Conservation (phyloP, 2,888 invertebrate genomes). For the Perizoma affinitatum region DNA sequence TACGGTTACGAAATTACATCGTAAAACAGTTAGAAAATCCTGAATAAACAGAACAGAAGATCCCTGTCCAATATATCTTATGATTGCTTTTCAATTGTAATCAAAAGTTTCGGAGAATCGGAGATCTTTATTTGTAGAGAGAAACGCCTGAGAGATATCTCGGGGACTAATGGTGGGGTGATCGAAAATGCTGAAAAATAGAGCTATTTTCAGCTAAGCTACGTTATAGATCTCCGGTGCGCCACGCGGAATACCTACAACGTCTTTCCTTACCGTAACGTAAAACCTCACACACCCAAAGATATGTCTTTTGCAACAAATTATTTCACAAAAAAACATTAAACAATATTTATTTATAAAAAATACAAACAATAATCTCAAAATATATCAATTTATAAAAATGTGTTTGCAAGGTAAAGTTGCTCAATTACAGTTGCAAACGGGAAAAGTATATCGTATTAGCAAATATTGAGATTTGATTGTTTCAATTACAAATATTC, state of each 20-base stretch:
- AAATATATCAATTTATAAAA: too few species aligned
- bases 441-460: too few species aligned
- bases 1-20: neutral
- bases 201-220: constrained; percentile 43
- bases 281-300: too few species aligned
- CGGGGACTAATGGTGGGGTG: constrained; percentile 46
- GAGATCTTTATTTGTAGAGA: constrained; percentile 49
- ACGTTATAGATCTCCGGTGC: constrained; percentile 21
- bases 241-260: neutral
- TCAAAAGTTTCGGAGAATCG: constrained; percentile 45
- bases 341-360: too few species aligned
- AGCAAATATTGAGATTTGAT: too few species aligned
- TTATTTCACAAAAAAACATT: too few species aligned
- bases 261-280: too few species aligned
- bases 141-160: constrained; percentile 41
- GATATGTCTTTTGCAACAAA: too few species aligned
- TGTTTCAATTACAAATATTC: too few species aligned
- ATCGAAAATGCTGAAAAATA: constrained; percentile 49
- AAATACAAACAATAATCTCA: too few species aligned
- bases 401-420: too few species aligned
- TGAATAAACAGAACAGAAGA: constrained; percentile 43
- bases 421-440: too few species aligned
- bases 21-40: constrained; percentile 26
- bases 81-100: constrained; percentile 51
- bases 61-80: constrained; percentile 43